Conservation (phyloP, 2,113 vertebrate species). For the Clarias batrachus region DNA sequence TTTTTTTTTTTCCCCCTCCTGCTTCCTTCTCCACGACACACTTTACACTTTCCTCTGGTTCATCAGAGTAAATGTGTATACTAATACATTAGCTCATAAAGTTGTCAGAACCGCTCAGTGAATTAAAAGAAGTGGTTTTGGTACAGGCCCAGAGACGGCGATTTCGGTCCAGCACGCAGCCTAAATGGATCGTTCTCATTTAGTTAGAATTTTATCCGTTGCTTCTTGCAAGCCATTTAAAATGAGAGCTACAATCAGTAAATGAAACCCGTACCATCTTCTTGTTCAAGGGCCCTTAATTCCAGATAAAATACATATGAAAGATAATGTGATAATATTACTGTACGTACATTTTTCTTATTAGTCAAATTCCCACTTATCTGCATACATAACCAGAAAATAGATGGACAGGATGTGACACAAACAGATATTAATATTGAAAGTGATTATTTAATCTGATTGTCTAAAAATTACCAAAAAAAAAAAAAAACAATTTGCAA, state of each 20-base stretch:
- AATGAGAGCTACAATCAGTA: not conserved
- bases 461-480: no score
- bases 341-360: not conserved
- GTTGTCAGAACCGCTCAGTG: conserved; percentile 58
- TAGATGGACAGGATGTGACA: not conserved
- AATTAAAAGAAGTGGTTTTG: conserved; percentile 50
- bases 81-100: conserved; percentile 69
- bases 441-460: no score
- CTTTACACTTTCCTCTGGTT: conserved; percentile 53
- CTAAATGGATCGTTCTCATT: conserved; percentile 11
- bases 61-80: conserved; percentile 72
- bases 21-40: conserved; percentile 54
- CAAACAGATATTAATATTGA: not conserved
- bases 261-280: not conserved
- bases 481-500: no score
- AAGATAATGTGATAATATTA: not conserved
- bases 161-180: conserved; percentile 46
- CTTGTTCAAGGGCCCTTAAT: not conserved
- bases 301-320: not conserved
- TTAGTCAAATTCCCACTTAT: not conserved
- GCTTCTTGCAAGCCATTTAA: not conserved
- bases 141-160: conserved; percentile 41
- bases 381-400: not conserved
- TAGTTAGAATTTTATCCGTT: conserved; percentile 11
- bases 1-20: conserved; percentile 6